Evolutionary conservation across 1,140 invertebrate species (phyloP), one percentile per base, ranked within the genome.

Genomic region (Aphaenogaster rudis): DNA sequence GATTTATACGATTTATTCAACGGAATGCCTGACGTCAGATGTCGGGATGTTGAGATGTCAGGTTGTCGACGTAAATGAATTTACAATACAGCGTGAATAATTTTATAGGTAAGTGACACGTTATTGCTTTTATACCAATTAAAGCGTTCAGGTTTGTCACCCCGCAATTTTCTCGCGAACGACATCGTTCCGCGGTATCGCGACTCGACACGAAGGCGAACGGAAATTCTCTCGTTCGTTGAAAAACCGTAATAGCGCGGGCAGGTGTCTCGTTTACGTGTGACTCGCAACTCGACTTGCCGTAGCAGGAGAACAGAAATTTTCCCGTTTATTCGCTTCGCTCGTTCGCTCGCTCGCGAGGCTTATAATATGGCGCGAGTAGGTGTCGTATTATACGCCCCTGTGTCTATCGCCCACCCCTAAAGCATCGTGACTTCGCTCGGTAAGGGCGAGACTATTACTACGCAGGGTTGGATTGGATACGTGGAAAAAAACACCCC

Each of bases 391-490:
- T 74, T 74, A 48, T 84, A 74, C 80, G 80, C 36, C 57, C 80
- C 69, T 84, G 80, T 71, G 69, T 76, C 59, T 74, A 74, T 84
- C 69, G 17, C 69, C 54, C 69, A 84, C 80, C 69, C 66, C 42
- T 61, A 21, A 82, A 57, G 28, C 80, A 74, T 82, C 80, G 80
- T 82, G 80, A 82, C 80, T 82, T 82, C 39, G 28, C 67, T 72
- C 67, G 17, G 67, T 74, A 74, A 82, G 71, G 52, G 80, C 39
- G 67, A 74, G 80, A 82, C 80, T 82, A 82, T 82, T 82, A 82
- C 66, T 59, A 48, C 79, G 69, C 67, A 74, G 39, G 67, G 80
- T 36, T 82, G 80, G 39, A 82, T 82, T 72, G 67, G 52, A 82
- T 52, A 72, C 39, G 67, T 28, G 54, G 13, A 15, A 72, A 71